Conservation (phyloP, 2,113 vertebrate species). For the Corydoras sp. region DNA sequence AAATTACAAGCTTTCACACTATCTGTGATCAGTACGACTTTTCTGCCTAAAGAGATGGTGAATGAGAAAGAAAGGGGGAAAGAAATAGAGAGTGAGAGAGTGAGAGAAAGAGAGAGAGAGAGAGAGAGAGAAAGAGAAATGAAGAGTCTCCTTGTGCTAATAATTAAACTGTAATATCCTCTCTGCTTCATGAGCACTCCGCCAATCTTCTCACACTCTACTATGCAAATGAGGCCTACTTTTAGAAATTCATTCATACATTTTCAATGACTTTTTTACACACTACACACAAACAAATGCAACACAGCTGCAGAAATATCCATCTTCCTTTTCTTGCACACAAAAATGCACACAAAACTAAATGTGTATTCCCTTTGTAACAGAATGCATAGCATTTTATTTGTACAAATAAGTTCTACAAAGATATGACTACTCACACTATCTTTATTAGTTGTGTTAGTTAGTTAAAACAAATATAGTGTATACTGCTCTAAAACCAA, state of each 20-base stretch:
- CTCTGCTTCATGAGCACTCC: constrained; percentile 10
- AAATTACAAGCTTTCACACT: not conserved
- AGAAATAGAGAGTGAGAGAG: not conserved
- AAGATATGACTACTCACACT: too few species aligned
- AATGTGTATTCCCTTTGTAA: too few species aligned
- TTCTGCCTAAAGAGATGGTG: not conserved
- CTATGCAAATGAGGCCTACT: constrained; percentile 41
- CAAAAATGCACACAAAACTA: too few species aligned
- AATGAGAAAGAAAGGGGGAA: not conserved
- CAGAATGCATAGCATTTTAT: too few species aligned
- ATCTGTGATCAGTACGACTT: not conserved
- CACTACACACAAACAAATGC: constrained; percentile 11
- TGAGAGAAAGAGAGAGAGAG: not conserved
- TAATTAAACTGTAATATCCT: constrained; percentile 34
- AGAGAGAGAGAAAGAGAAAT: not conserved
- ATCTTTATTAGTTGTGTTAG: too few species aligned
- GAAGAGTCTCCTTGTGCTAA: constrained; percentile 13
- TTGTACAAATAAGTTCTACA: too few species aligned
- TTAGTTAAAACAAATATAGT: too few species aligned
- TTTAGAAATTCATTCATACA: constrained; percentile 38
- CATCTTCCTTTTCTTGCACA: too few species aligned
- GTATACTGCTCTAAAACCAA: too few species aligned
- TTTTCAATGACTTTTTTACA: constrained; percentile 11
- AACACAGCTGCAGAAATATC: not conserved
- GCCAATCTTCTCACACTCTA: constrained; percentile 10